These are phyloP conservation scores for Onthophagus sagittarius DNA, from an alignment of 2,888 invertebrate genomes.

Conservation along the genomic window DNA sequence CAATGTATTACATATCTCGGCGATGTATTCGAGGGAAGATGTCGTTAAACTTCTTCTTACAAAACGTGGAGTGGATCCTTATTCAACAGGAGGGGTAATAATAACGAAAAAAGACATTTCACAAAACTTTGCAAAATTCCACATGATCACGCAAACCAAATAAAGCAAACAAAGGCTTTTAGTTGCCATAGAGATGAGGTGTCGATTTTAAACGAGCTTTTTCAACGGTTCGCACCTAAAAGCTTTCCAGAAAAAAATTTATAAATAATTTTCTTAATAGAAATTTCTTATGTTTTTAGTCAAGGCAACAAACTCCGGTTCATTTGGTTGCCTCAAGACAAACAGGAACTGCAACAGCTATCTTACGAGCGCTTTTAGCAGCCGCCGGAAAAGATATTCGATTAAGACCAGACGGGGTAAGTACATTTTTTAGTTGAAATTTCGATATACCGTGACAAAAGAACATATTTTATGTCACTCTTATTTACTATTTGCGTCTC, in stretches of 20 bases:
- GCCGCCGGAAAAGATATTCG: slow-evolving; percentile 89
- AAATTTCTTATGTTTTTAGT: slow-evolving; percentile 54
- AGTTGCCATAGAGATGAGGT: too few species aligned
- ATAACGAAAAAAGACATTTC: slow-evolving; percentile 41
- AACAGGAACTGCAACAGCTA: slow-evolving; percentile 87
- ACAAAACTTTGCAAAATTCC: too few species aligned
- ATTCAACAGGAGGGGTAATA: slow-evolving; percentile 87
- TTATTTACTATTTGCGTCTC: background rate
- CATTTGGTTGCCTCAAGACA: slow-evolving; percentile 93
- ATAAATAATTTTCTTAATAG: too few species aligned
- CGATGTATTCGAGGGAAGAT: slow-evolving; percentile 92
- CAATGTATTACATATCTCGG: slow-evolving; percentile 91
- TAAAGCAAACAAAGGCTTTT: too few species aligned
- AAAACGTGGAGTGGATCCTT: slow-evolving; percentile 87
- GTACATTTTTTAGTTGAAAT: slow-evolving; percentile 38
- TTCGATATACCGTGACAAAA: background rate
- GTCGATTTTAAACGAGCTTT: too few species aligned
- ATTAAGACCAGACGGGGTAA: slow-evolving; percentile 82
- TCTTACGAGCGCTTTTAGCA: slow-evolving; percentile 81
- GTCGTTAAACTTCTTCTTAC: slow-evolving; percentile 85
- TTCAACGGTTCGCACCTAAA: too few species aligned
- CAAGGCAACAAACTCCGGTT: slow-evolving; percentile 88
- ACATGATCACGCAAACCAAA: too few species aligned
- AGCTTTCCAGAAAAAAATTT: too few species aligned
- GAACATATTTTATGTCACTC: background rate